Evolutionary conservation across 2,113 vertebrate genomes (phyloP).

Genomic region (Ciconia boyciana): DNA sequence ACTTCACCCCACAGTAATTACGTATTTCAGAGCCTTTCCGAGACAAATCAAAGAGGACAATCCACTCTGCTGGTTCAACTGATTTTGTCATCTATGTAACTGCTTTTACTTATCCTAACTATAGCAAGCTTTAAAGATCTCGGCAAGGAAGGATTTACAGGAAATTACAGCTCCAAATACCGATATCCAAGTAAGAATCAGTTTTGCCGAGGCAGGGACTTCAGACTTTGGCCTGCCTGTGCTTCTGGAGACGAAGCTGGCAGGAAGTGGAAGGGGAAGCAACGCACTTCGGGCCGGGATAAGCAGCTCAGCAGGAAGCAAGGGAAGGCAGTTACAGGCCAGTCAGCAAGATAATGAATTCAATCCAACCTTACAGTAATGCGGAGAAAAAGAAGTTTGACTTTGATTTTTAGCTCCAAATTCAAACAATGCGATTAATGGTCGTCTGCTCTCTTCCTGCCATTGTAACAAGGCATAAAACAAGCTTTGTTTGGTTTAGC

Average conservation of each 20-base stretch:
- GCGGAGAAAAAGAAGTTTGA: neutral
- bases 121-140: neutral
- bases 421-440: conserved; percentile 17
- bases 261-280: conserved; percentile 60
- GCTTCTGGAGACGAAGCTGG: neutral
- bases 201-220: neutral
- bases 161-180: conserved; percentile 11
- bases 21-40: neutral
- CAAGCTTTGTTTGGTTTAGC: conserved; percentile 12
- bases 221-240: neutral
- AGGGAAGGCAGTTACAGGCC: neutral
- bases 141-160: neutral
- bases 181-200: neutral
- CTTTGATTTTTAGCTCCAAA: conserved; percentile 13
- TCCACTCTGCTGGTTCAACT: neutral
- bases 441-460: neutral
- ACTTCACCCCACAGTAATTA: neutral
- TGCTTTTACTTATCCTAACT: neutral
- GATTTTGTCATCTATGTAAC: neutral
- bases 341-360: conserved; percentile 17
- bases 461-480: neutral
- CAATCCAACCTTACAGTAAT: neutral
- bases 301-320: conserved; percentile 12
- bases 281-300: neutral
- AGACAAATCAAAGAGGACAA: neutral